Base-by-base conservation (phyloP, 2,797 vertebrate genomes). In the Diceros bicornis region DNA sequence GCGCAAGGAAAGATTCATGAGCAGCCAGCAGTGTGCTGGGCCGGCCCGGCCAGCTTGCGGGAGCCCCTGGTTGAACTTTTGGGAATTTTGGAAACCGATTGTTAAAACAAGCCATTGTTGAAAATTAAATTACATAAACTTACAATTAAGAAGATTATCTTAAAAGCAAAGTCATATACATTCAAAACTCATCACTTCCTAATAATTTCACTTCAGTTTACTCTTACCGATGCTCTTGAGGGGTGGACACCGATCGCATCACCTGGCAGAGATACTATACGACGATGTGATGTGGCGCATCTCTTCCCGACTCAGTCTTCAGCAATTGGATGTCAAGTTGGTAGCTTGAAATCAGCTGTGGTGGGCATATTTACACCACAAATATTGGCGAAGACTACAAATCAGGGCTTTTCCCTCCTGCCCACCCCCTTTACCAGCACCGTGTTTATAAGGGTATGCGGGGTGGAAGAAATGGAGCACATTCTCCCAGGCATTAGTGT, bases 201-300 rank as follows among this genome's bases (percentile, higher is more conserved):
- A 34, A 18, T 59, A 18, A 59, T 37, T 50, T 32, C n/a, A 44
- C 25, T 37, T 61, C 10, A 7, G 7, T 7, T 64, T 12, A 7
- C 29, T 34, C 1, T 57, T 64, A 29, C 29, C 47, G 47, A 0
- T 16, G 27, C 52, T 84, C 21, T n/a, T 13, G n/a, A 7, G 41
- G 41, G 25, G 64, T 9, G 57, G 3, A 32, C 9, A 2, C 3
- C 0, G 1, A 32, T 7, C 2, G 21, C 25, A n/a, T 29, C 27
- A 1, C 1, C 0, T 0, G 37, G 34, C 18, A 32, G 62, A 55
- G 79, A 55, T 23, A 17, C 27, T 5, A 9, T 0, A 0, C 2
- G 1, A 34, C 25, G 3, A 2, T 1, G 13, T 0, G 11, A 6
- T 3, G 0, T 6, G 1, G 9, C 1, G 6, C 20, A 11, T 27